Evolutionary conservation across 2,888 invertebrate species (phyloP), one percentile per base, ranked within the genome.

Genomic region (Polia nebulosa): DNA sequence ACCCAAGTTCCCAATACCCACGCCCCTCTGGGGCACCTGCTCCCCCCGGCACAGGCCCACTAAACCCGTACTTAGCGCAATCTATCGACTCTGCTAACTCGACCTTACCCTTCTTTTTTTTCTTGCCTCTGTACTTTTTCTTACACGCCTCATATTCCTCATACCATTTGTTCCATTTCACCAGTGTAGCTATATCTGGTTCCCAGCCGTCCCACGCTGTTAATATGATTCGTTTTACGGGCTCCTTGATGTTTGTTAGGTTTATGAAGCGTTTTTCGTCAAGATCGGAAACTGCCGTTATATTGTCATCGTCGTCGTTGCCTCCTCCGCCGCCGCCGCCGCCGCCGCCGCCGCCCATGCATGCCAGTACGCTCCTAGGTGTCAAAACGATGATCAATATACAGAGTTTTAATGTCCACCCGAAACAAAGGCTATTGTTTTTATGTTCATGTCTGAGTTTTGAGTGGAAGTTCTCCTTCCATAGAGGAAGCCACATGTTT

Each of bases 121-220:
- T 34, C 20, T 22, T 53, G 4, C 9, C 22, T 15, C 15, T 11
- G 34, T 22, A 11, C 34, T 15, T 32, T 4, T n/a, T 2, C 41
- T 52, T 32, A 52, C 52, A 52, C 13, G 32, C 32, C 6, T 32
- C 3, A 20, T 32, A 52, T 1, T 3, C 2, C 5, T n/a, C 1
- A 22, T 53, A 8, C 58, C 55, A 72, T 1, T 8, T 1, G 0
- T 1, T 13, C 72, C 72, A 72, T 0, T 72, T 36, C 0, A 8
- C 0, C 9, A 22, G 0, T 1, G 6, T 49, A 0, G 11, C 0
- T 0, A 15, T 0, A 5, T 29, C 3, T 17, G 59, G 58, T 3
- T 7, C 1, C 72, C 72, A 72, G 6, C 72, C 72, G 9, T 8
- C 3, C 64, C 47, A 64, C 3, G 34, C 29, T 9, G 7, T 0